These are phyloP conservation scores for Spheniscus humboldti DNA, from an alignment of 2,797 vertebrate species.

Conservation along the genomic window DNA sequence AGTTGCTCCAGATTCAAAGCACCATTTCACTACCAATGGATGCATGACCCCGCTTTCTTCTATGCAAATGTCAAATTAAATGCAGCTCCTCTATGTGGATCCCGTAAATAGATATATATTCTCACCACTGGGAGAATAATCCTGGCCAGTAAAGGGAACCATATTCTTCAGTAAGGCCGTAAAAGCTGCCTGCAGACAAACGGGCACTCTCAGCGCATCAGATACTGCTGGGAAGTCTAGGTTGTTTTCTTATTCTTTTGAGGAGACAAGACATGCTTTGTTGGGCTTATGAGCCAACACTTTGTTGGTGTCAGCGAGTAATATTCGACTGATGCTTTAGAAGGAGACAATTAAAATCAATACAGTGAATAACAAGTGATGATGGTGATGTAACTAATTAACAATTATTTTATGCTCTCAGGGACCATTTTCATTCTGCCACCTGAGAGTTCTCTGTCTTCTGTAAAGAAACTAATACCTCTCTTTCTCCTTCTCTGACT, in stretches of 20 bases:
- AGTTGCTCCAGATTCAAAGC: neutral
- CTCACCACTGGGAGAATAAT: neutral
- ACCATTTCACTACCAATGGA: neutral
- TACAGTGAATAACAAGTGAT: neutral
- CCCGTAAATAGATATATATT: neutral
- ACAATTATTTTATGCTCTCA: conserved; percentile 18
- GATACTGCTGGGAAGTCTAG: neutral
- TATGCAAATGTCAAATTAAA: neutral
- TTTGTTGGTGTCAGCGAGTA: neutral
- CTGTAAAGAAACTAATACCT: neutral
- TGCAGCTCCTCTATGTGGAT: neutral
- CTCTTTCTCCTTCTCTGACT: neutral
- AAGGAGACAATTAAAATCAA: conserved; percentile 24
- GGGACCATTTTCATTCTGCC: neutral
- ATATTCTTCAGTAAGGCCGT: neutral
- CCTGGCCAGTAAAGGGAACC: neutral
- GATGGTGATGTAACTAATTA: conserved; percentile 9
- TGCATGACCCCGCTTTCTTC: neutral
- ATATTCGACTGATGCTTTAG: conserved; percentile 8
- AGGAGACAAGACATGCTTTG: neutral
- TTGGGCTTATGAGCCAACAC: neutral
- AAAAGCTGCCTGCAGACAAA: neutral
- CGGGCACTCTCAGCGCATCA: neutral
- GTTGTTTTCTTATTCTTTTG: neutral
- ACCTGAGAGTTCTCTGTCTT: neutral